A percentile compares a stretch with the other conserved stretches of the same genome.
Conservation (phyloP, 1,140 invertebrate genomes). For the Drosophila subpulchrella region DNA sequence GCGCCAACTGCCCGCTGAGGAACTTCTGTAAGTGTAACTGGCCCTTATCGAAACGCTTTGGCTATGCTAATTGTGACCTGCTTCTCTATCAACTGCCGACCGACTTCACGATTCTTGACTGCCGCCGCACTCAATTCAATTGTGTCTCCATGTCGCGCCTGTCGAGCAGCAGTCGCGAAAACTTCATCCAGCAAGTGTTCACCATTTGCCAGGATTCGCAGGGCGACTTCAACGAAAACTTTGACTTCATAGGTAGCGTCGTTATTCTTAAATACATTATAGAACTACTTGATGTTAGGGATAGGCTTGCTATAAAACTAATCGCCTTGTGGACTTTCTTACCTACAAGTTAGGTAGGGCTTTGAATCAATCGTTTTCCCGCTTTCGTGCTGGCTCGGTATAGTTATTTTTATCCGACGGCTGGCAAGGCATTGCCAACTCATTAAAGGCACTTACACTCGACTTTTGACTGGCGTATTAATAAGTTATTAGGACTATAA, state of each 20-base stretch:
- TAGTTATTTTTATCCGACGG: constrained; percentile 55
- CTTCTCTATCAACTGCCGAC: constrained; percentile 7
- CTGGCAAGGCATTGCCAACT: constrained; percentile 33
- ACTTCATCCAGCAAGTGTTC: constrained; percentile 63
- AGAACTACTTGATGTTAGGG: too few species aligned
- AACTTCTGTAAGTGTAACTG: constrained; percentile 73
- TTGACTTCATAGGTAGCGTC: constrained; percentile 68
- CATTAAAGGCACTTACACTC: constrained; percentile 16
- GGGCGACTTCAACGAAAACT: constrained; percentile 65
- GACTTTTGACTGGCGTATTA: constrained; percentile 10
- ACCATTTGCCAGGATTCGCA: constrained; percentile 61
- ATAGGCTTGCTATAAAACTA: background rate
- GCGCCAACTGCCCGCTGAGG: constrained; percentile 76
- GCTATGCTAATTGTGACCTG: constrained; percentile 68
- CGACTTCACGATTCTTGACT: background rate
- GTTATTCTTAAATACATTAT: too few species aligned
- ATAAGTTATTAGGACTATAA: constrained; percentile 31
- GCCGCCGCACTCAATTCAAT: constrained; percentile 6
- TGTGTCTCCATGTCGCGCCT: constrained; percentile 45
- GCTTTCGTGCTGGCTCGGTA: background rate
- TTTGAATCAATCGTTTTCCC: background rate
- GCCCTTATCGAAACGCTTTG: constrained; percentile 69
- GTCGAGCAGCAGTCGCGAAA: constrained; percentile 53
- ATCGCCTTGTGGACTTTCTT: background rate
- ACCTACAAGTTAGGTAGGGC: background rate